Evolutionary conservation across 2,113 vertebrate genomes (phyloP).

Genomic region (Myxocyprinus asiaticus): DNA sequence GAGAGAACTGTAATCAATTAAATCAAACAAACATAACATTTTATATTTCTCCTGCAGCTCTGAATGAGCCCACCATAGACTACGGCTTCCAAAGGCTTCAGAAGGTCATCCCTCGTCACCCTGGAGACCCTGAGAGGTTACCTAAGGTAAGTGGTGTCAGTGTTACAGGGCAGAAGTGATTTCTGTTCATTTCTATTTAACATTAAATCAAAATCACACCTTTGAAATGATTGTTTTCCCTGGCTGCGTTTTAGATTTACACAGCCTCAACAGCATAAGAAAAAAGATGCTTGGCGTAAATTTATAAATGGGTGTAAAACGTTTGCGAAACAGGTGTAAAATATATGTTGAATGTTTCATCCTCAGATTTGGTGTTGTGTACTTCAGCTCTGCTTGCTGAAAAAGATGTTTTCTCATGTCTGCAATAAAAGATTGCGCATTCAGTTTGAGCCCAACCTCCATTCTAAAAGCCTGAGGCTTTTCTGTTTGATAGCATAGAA

Average conservation of each 20-base stretch:
- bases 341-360: not conserved
- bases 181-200: too few species aligned
- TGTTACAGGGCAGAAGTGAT: too few species aligned
- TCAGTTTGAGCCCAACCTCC: not conserved
- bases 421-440: not conserved
- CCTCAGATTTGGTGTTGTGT: not conserved
- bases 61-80: constrained; percentile 59
- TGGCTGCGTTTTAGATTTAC: not conserved
- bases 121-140: constrained; percentile 56
- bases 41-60: constrained; percentile 39
- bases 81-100: constrained; percentile 59
- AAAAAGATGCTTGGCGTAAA: not conserved
- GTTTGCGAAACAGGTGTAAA: not conserved
- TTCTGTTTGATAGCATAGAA: constrained; percentile 28
- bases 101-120: constrained; percentile 58
- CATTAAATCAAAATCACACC: not conserved
- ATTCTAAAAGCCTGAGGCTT: constrained; percentile 24
- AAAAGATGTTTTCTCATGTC: not conserved
- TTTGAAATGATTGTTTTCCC: constrained; percentile 12
- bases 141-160: constrained; percentile 44
- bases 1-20: not conserved
- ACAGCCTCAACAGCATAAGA: not conserved
- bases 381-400: not conserved
- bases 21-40: constrained; percentile 20
- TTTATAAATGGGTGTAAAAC: not conserved